These are phyloP conservation scores for Vireo griseus DNA, from an alignment of 2,797 vertebrate species.

Conservation along the genomic window DNA sequence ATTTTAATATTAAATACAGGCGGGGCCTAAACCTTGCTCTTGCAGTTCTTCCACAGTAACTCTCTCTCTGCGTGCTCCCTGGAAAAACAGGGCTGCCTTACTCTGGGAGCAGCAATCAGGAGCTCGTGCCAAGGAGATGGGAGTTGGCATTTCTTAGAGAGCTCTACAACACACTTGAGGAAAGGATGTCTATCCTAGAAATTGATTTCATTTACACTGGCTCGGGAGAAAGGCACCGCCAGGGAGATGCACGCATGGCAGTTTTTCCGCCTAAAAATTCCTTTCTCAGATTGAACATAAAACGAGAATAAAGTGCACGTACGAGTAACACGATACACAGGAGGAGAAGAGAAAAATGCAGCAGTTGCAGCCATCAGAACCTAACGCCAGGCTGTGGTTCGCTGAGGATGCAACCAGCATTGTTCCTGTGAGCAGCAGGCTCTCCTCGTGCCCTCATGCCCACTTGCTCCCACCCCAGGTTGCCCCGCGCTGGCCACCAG, in stretches of 20 bases:
- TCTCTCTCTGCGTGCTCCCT: not conserved
- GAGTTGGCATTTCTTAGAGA: constrained; percentile 33
- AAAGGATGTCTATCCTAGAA: not conserved
- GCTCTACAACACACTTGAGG: not conserved
- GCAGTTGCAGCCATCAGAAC: not conserved
- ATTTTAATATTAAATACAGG: constrained; percentile 36
- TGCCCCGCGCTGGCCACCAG: not conserved
- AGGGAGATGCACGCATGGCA: not conserved
- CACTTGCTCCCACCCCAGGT: not conserved
- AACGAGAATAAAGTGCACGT: not conserved
- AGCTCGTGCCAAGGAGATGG: not conserved
- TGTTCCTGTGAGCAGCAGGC: not conserved
- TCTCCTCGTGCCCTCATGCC: accelerated
- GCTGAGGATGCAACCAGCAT: not conserved
- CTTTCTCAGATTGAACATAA: not conserved
- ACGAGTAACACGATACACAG: not conserved
- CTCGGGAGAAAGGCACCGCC: not conserved
- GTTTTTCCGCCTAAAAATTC: not conserved
- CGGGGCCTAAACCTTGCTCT: not conserved
- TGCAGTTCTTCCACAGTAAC: not conserved
- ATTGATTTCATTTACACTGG: not conserved
- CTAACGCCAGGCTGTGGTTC: not conserved
- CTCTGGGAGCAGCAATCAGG: not conserved
- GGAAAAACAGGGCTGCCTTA: not conserved
- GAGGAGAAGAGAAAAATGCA: not conserved